These are phyloP conservation scores for Xiphophorus couchianus DNA, from an alignment of 2,113 vertebrate species.

Conservation along the genomic window DNA sequence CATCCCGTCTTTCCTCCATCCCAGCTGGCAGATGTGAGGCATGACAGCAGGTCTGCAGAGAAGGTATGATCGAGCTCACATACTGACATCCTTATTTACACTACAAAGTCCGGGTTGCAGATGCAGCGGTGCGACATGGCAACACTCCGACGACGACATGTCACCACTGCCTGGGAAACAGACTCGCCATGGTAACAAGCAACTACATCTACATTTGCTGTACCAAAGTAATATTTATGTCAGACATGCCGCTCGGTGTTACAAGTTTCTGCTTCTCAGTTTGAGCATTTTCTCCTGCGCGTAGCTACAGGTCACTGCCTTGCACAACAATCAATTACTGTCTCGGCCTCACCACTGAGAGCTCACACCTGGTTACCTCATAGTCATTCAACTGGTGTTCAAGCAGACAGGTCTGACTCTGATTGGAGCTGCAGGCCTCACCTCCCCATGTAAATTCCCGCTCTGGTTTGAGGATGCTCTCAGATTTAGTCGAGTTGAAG, in stretches of 20 bases:
- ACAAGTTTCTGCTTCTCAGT: conserved; percentile 19
- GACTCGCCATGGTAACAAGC: conserved; percentile 68
- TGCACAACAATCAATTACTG: conserved; percentile 60
- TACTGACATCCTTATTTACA: conserved; percentile 65
- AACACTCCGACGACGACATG: conserved; percentile 65
- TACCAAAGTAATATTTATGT: conserved; percentile 46
- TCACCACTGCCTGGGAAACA: conserved; percentile 56
- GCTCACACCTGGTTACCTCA: conserved; percentile 52
- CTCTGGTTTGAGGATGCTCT: conserved; percentile 6
- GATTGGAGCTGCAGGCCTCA: conserved; percentile 17
- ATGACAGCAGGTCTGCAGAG: conserved; percentile 56
- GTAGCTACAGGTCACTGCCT: conserved; percentile 22
- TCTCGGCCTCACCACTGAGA: conserved; percentile 35
- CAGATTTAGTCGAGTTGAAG: conserved; percentile 20
- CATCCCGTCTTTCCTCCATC: background rate
- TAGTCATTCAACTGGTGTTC: conserved; percentile 43
- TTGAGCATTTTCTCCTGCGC: conserved; percentile 12
- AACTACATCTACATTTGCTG: conserved; percentile 44
- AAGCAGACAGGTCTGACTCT: conserved; percentile 15
- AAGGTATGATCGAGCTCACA: conserved; percentile 44
- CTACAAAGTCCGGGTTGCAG: conserved; percentile 63
- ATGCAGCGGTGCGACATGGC: conserved; percentile 52
- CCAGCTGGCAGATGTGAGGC: conserved; percentile 45
- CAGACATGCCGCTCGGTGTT: conserved; percentile 37
- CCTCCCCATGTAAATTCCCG: conserved; percentile 36